phyloP scores from a whole-genome alignment of 2,888 invertebrate genomes.

The Lasioglossum oenotherae region DNA sequence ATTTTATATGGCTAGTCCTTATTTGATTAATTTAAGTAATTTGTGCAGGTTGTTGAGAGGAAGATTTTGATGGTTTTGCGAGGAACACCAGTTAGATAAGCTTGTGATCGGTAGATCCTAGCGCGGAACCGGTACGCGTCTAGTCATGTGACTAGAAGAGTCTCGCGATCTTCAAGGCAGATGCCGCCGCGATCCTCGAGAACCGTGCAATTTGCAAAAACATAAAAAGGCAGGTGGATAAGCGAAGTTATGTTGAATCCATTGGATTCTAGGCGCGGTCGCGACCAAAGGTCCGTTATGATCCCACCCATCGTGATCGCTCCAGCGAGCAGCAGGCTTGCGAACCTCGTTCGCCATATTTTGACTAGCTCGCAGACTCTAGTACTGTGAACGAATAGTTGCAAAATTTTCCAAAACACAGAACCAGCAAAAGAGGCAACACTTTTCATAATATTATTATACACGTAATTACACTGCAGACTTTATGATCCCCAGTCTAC shows the following conservation, averaged over 20 bases:
- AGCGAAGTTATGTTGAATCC: slow-evolving; percentile 69
- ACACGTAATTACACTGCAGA: neutral
- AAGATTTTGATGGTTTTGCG: too few relatives aligned
- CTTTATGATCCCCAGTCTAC: neutral
- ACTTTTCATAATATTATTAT: neutral
- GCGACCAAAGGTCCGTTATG: slow-evolving; percentile 75
- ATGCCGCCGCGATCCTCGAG: slow-evolving; percentile 62
- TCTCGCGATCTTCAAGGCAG: slow-evolving; percentile 55
- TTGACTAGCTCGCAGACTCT: slow-evolving; percentile 13
- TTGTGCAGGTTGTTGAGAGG: too few relatives aligned
- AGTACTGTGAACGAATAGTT: neutral
- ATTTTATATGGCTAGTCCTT: too few relatives aligned
- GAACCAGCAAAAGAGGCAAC: neutral
- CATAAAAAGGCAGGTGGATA: slow-evolving; percentile 60
- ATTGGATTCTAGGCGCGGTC: slow-evolving; percentile 80
- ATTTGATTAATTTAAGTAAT: too few relatives aligned
- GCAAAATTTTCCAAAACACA: neutral
- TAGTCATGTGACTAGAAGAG: slow-evolving; percentile 36
- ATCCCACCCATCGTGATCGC: slow-evolving; percentile 72
- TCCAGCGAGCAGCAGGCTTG: slow-evolving; percentile 63
- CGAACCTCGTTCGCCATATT: slow-evolving; percentile 34
- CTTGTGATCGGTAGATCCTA: slow-evolving; percentile 25
- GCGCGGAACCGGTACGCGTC: slow-evolving; percentile 30
- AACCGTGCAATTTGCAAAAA: slow-evolving; percentile 62
- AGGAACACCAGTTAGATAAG: slow-evolving; percentile 5